These are phyloP conservation scores for Cotesia congregata DNA, from an alignment of 2,888 invertebrate species.

Conservation along the genomic window DNA sequence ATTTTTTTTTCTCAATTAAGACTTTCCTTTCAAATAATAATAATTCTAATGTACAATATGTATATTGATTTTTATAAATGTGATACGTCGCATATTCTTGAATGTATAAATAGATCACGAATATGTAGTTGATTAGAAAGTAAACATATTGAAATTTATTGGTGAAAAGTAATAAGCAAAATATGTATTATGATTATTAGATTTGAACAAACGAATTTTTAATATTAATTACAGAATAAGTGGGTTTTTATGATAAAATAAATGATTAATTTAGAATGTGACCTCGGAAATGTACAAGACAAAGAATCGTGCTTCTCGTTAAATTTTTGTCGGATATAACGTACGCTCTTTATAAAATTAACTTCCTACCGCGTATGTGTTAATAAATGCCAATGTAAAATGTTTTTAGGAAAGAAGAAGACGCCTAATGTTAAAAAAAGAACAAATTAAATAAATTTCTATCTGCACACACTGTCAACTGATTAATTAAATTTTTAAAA, in stretches of 20 bases:
- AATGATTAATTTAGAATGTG: slow-evolving; percentile 43
- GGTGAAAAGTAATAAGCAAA: slow-evolving; percentile 14
- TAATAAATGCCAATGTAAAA: neutral
- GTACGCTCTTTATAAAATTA: neutral
- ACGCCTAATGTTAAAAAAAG: neutral
- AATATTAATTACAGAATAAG: neutral
- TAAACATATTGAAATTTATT: slow-evolving; percentile 2
- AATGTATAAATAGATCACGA: slow-evolving; percentile 39
- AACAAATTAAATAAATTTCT: neutral
- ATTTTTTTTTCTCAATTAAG: neutral
- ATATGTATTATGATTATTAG: neutral
- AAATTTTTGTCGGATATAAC: slow-evolving; percentile 17
- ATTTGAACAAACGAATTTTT: neutral
- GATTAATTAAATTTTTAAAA: neutral
- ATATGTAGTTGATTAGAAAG: slow-evolving; percentile 38
- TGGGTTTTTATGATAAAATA: neutral
- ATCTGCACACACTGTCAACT: neutral
- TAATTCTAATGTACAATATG: neutral
- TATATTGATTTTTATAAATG: neutral
- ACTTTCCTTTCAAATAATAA: neutral
- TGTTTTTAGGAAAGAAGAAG: neutral
- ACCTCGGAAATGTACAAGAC: slow-evolving; percentile 51
- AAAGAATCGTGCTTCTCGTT: slow-evolving; percentile 49
- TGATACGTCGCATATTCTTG: slow-evolving; percentile 21
- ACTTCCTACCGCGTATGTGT: neutral